Conservation (phyloP, 2,888 invertebrate genomes). For the Tetropium fuscum region DNA sequence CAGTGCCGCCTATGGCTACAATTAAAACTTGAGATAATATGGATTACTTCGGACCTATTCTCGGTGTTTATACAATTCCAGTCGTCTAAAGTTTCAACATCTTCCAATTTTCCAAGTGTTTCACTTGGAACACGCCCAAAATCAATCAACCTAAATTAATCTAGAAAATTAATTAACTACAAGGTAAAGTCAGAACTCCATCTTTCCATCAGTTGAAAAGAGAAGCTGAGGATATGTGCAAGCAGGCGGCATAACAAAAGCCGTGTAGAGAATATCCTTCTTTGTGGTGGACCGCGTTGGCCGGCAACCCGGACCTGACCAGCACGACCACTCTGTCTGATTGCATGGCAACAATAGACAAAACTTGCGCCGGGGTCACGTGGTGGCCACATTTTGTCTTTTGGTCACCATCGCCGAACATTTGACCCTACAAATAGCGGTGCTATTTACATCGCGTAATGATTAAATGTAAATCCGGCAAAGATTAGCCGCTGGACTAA, state of each 20-base stretch:
- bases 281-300: conserved; percentile 44
- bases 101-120: conserved; percentile 13
- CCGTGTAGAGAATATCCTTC: conserved; percentile 39
- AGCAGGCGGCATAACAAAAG: conserved; percentile 23
- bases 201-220: conserved; percentile 20
- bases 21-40: conserved; percentile 26
- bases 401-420: conserved; percentile 24
- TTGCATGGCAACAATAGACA: conserved; percentile 52
- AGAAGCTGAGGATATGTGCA: conserved; percentile 27
- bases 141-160: conserved; percentile 28
- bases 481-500: conserved; percentile 11
- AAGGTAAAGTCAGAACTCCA: conserved; percentile 24
- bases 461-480: conserved; percentile 25
- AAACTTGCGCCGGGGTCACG: conserved; percentile 53
- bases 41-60: conserved; percentile 20
- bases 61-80: conserved; percentile 23
- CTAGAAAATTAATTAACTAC: conserved; percentile 29
- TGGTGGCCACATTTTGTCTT: conserved; percentile 55
- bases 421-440: conserved; percentile 23
- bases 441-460: conserved; percentile 29
- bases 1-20: conserved; percentile 6
- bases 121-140: conserved; percentile 1
- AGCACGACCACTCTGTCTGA: conserved; percentile 58
- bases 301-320: conserved; percentile 46
- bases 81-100: conserved; percentile 20